Base-by-base conservation (phyloP, 1,140 invertebrate genomes). In the Drosophila paulistorum region DNA sequence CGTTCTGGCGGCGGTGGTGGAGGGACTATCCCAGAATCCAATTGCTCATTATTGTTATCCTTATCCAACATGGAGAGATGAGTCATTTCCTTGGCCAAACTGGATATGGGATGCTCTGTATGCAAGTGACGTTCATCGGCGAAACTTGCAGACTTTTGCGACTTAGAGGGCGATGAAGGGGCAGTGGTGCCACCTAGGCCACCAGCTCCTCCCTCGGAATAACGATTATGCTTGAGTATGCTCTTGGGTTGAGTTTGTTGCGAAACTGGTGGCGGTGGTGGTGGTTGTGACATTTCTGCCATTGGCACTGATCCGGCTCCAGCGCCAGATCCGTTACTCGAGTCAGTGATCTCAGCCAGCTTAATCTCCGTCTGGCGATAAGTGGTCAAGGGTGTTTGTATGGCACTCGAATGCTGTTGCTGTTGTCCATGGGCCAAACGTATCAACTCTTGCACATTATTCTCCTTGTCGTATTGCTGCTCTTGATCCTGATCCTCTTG, bases 401-500 rank as follows among this genome's bases (percentile, higher is more conserved):
- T 86, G 75, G 87, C 77, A 83, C 74, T 91, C 64, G 77, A 68
- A 73, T 85, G 30, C 0, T 30, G 81, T 4, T 51, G 45, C 17
- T 23, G 45, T 51, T 51, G 45, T 51, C 45, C 45, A 11, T 3
- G 71, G 64, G 79, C 65, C 48, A 92, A 58, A 4, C 91, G 75
- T 20, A 92, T 83, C n/a, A 87, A 76, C 73, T 92, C 91, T 60
- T 92, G 90, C 3, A 91, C 74, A 68, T 85, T 51, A 3, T 51
- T 92, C 89, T 79, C 93, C 90, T 79, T 94, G 35, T 91, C 83
- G 58, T 91, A 92, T 14, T 78, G 64, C 54, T 84, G 94, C 41
- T 95, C 96, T 68, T 96, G 96, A 20, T 97, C 96, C 48, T 77
- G 68, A 55, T 98, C 96, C 78, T 97, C 95, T 42, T 95, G 94